Evolutionary conservation across 2,797 vertebrate species (phyloP), one percentile per base, ranked within the genome.

Genomic region (Miichthys miiuy): DNA sequence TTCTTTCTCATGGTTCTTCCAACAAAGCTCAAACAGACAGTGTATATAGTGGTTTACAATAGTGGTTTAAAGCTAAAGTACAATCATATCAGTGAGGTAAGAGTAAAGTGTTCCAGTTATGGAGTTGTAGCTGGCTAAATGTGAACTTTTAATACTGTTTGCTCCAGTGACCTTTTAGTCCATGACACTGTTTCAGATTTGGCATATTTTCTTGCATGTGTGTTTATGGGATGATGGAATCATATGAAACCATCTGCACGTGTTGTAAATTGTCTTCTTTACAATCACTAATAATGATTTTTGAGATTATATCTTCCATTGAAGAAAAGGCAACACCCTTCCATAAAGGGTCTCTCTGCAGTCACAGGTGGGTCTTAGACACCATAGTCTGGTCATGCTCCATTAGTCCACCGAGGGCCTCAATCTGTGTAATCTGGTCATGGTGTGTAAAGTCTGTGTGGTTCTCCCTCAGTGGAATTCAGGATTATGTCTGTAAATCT

Each of bases 401-500:
- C 84, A 91, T 94, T 93, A 91, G 80, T 62, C 74, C 57, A 56
- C 80, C 47, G 48, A 85, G 78, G 86, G 80, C 85, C 73, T 89
- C 85, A 62, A 82, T 85, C 52, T 87, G 90, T 91, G 91, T 90
- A 83, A 95, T 94, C 90, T 72, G 85, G 61, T 93, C 80, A 89
- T 79, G 79, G 71, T 8, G 75, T 79, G 86, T 83, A 74, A 86
- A 88, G 94, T 91, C 92, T 68, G 65, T 65, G 66, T 93, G 76
- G 87, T 83, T 72, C 84, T 91, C 72, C 83, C 88, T 88, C 63
- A 79, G 88, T 93, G 74, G 88, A 94, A 93, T 93, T 94, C 89
- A 80, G 83, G 80, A 93, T 93, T 94, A 95, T 79, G 91, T 81
- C 80, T 94, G 90, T 89, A 86, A 90, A 88, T 80, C 85, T 87